Percentiles rank a stretch among this genome's conserved stretches.
Evolutionary conservation across 2,888 invertebrate genomes (phyloP).

Genomic region (Chloroclystis v-ata): DNA sequence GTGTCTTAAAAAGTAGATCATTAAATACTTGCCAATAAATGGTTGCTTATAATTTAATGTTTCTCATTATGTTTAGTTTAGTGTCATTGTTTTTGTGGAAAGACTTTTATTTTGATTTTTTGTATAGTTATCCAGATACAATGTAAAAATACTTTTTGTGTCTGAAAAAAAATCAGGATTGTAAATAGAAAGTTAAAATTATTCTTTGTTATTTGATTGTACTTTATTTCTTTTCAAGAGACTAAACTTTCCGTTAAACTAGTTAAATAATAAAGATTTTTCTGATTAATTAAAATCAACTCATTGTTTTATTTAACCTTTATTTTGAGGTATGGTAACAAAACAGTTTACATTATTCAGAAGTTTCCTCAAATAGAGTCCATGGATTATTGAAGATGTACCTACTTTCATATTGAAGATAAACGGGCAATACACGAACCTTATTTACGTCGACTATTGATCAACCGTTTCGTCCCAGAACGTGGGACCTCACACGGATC

Average conservation of each 20-base stretch:
- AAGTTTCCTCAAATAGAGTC: too few relatives aligned
- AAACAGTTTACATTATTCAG: too few relatives aligned
- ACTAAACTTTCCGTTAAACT: conserved; percentile 58
- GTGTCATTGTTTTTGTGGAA: conserved; percentile 45
- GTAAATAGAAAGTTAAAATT: conserved; percentile 60
- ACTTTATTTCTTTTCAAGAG: conserved; percentile 67
- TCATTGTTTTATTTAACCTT: conserved; percentile 33
- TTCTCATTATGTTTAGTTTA: conserved; percentile 51
- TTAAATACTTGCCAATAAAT: conserved; percentile 13
- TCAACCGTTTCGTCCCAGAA: too few relatives aligned
- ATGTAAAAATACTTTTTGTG: conserved; percentile 4
- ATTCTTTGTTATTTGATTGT: conserved; percentile 68
- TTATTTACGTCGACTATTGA: too few relatives aligned
- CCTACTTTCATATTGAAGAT: too few relatives aligned
- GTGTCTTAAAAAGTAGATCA: conserved; percentile 1
- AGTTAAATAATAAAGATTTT: conserved; percentile 67
- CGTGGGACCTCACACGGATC: too few relatives aligned
- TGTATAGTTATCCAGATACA: conserved; percentile 13
- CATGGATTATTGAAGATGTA: too few relatives aligned
- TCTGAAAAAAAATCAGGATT: conserved; percentile 33
- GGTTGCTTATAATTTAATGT: conserved; percentile 22
- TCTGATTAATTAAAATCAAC: conserved; percentile 53
- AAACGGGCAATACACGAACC: too few relatives aligned
- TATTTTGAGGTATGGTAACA: not conserved
- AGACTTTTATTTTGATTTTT: conserved; percentile 40